A percentile compares a stretch with the other conserved stretches of the same genome.
Evolutionary conservation across 2,113 vertebrate species (phyloP).

Genomic region (Phrynosoma platyrhinos): DNA sequence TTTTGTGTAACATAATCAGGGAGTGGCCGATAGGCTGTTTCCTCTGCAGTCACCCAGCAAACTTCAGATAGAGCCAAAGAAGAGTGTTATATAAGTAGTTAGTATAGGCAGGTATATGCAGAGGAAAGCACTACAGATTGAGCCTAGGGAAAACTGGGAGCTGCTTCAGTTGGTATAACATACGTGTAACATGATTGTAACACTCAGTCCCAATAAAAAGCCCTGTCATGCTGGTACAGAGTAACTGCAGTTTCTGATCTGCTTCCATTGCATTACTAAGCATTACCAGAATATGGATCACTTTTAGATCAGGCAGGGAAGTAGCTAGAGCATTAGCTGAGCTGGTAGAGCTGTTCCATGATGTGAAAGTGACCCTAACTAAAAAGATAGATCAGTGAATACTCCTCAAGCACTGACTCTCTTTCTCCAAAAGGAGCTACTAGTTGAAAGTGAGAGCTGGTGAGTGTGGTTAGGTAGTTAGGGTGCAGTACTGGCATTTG

Average conservation of each 20-base stretch:
- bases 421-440: too few relatives aligned
- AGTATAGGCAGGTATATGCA: too few relatives aligned
- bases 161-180: neutral
- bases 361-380: too few relatives aligned
- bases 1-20: too few relatives aligned
- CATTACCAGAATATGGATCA: neutral
- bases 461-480: neutral
- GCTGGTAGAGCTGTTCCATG: too few relatives aligned
- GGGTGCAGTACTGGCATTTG: neutral
- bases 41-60: too few relatives aligned
- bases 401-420: too few relatives aligned
- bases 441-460: neutral
- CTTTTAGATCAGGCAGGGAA: neutral
- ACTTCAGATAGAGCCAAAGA: too few relatives aligned
- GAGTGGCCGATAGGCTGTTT: too few relatives aligned
- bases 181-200: neutral
- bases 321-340: neutral
- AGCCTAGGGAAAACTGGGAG: neutral
- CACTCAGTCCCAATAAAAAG: neutral
- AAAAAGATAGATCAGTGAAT: neutral
- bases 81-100: too few relatives aligned
- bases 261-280: neutral
- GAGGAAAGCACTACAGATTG: too few relatives aligned
- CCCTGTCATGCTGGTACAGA: neutral
- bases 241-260: neutral